Evolutionary conservation across 2,888 invertebrate genomes (phyloP).

Genomic region (Rhamnusium bicolor): DNA sequence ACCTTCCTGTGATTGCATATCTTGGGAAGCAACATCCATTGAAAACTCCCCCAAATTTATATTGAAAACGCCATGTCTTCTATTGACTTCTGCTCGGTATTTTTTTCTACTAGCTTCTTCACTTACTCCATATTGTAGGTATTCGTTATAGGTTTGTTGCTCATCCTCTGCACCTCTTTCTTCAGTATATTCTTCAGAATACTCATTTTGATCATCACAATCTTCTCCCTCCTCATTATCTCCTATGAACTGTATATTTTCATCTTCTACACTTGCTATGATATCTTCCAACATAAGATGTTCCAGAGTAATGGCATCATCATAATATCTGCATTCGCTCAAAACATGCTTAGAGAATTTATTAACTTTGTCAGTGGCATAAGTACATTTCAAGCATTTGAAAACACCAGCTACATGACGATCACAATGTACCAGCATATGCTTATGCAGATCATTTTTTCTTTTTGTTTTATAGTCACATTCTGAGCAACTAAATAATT

Average conservation of each 20-base stretch:
- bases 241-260: constrained; percentile 36
- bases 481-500: constrained; percentile 43
- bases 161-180: constrained; percentile 12
- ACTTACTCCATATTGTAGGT: neutral
- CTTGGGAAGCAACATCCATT: constrained; percentile 22
- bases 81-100: neutral
- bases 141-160: constrained; percentile 8
- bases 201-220: neutral
- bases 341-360: constrained; percentile 54
- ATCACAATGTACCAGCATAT: constrained; percentile 55
- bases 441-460: constrained; percentile 56
- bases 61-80: constrained; percentile 34
- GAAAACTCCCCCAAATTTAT: constrained; percentile 40
- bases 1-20: neutral
- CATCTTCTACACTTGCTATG: constrained; percentile 41
- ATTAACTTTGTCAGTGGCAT: constrained; percentile 48
- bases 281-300: constrained; percentile 47
- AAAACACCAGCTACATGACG: constrained; percentile 47
- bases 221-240: constrained; percentile 27
- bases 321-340: constrained; percentile 44
- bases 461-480: constrained; percentile 49
- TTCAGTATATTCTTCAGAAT: constrained; percentile 7
- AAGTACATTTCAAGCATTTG: constrained; percentile 55
- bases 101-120: neutral
- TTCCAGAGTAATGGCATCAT: constrained; percentile 35